Evolutionary conservation across 2,113 vertebrate species (phyloP).

Genomic region (Cyphomyrus discorhynchus): DNA sequence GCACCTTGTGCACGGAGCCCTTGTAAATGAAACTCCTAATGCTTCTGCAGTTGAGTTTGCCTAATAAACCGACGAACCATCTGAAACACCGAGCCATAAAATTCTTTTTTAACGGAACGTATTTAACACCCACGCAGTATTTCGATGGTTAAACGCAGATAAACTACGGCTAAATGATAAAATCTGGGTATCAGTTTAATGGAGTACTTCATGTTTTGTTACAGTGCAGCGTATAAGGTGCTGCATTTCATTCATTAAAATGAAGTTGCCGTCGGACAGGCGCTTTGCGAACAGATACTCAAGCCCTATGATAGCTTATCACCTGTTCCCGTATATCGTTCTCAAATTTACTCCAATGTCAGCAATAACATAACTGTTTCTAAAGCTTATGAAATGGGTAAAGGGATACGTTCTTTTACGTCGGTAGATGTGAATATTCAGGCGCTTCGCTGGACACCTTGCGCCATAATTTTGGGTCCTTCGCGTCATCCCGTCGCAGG

Average conservation of each 20-base stretch:
- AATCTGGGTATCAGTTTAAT: background rate
- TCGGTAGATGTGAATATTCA: background rate
- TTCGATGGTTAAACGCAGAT: background rate
- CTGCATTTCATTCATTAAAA: background rate
- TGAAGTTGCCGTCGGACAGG: background rate
- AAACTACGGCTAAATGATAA: background rate
- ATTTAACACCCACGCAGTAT: background rate
- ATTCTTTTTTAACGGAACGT: background rate
- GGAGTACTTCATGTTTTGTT: background rate
- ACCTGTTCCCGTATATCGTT: background rate
- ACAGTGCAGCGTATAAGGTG: background rate
- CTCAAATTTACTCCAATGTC: background rate
- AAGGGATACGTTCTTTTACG: background rate
- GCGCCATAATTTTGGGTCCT: constrained; percentile 11
- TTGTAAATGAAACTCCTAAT: background rate
- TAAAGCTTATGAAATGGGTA: background rate
- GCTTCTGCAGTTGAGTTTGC: background rate
- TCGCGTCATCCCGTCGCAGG: constrained; percentile 19
- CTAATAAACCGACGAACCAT: background rate
- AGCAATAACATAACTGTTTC: background rate
- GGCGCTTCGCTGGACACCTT: constrained; percentile 30
- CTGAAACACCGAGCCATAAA: background rate
- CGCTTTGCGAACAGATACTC: background rate
- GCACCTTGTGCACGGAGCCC: background rate
- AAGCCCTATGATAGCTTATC: background rate